Conservation (phyloP, 1,140 invertebrate species). For the Drosophila tristis region DNA sequence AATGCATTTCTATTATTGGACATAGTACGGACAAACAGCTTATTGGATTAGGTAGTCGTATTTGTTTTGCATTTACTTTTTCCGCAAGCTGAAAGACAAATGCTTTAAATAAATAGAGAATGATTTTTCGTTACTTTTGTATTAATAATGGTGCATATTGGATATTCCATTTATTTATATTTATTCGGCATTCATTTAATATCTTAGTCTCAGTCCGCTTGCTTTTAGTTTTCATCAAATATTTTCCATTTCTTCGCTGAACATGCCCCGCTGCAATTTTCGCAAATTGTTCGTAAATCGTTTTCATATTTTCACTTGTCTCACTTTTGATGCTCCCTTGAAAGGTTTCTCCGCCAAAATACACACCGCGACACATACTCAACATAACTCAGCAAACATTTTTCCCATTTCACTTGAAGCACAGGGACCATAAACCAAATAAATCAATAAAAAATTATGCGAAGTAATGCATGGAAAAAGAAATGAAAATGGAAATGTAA, state of each 20-base stretch:
- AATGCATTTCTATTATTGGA: no score
- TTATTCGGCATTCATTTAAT: no score
- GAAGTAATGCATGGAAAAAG: slow-evolving; percentile 62
- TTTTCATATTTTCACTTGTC: slow-evolving; percentile 82
- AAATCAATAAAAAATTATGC: slow-evolving; percentile 82
- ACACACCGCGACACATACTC: slow-evolving; percentile 6
- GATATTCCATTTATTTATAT: no score
- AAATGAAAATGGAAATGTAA: slow-evolving; percentile 39
- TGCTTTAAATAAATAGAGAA: not conserved
- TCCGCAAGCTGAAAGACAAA: no score
- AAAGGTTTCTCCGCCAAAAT: slow-evolving; percentile 18
- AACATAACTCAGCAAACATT: slow-evolving; percentile 78
- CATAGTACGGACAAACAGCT: no score
- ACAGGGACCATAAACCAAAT: slow-evolving; percentile 65
- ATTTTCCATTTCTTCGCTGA: not conserved
- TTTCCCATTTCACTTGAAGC: slow-evolving; percentile 61
- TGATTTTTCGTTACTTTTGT: not conserved
- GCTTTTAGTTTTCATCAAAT: not conserved
- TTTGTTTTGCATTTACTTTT: slow-evolving; percentile 24
- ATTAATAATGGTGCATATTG: no score
- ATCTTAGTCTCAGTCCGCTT: no score
- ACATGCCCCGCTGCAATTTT: slow-evolving; percentile 69
- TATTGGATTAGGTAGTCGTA: slow-evolving; percentile 15
- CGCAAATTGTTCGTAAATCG: slow-evolving; percentile 80
- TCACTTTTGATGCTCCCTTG: slow-evolving; percentile 71